Evolutionary conservation across 2,797 vertebrate species (phyloP).

Genomic region (Anabacerthia variegaticeps): DNA sequence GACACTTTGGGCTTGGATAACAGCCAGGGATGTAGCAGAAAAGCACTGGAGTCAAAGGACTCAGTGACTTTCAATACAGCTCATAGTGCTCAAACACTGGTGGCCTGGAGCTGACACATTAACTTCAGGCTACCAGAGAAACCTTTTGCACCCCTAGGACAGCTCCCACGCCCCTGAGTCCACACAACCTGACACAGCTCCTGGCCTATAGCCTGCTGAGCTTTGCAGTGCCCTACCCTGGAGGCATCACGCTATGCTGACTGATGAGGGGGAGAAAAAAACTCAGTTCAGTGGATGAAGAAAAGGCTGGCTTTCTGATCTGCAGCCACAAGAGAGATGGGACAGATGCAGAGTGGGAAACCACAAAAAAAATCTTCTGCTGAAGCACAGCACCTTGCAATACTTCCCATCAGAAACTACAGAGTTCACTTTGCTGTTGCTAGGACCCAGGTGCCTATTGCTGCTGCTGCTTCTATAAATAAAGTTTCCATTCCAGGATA

Average conservation of each 20-base stretch:
- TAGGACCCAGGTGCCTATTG: not conserved
- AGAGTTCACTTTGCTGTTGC: slow-evolving; percentile 28
- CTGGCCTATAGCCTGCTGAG: rapidly evolving
- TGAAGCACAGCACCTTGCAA: not conserved
- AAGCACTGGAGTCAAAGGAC: not conserved
- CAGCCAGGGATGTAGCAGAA: not conserved
- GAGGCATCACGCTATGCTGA: not conserved
- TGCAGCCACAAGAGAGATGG: not conserved
- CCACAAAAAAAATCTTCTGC: not conserved
- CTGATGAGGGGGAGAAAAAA: rapidly evolving
- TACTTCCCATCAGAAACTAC: not conserved
- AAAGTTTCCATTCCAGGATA: slow-evolving; percentile 31
- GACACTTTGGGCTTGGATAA: not conserved
- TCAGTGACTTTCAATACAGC: not conserved
- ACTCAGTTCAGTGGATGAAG: not conserved
- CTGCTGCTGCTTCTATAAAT: slow-evolving; percentile 31
- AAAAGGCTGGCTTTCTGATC: not conserved
- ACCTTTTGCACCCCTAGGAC: not conserved
- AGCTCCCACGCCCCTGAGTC: not conserved
- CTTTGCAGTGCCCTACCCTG: not conserved
- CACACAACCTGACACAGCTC: not conserved
- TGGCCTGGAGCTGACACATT: not conserved
- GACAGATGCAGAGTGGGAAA: not conserved
- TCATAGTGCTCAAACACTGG: not conserved
- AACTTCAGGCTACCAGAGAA: not conserved